Evolutionary conservation across 2,888 invertebrate species (phyloP), one percentile per base, ranked within the genome.

Genomic region (Octonoba sinensis): DNA sequence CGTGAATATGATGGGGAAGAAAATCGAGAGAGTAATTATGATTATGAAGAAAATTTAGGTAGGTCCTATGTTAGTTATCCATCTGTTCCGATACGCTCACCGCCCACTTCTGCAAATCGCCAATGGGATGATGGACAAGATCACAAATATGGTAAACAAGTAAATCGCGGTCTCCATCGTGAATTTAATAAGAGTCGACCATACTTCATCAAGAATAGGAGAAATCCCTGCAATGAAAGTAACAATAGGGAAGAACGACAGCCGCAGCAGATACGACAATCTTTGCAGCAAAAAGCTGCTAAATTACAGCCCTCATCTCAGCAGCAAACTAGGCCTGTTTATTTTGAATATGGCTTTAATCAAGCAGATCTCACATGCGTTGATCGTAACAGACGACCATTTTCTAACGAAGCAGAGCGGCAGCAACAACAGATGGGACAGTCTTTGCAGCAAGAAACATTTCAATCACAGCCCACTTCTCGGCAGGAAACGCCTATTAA

Each of bases 111-210:
- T 24, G 22, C 13, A 22, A 75, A 12, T 46, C 27, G 1, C 51
- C 59, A 47, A 1, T 67, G 59, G 60, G 22, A 59, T 20, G 67
- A 69, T 13, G 47, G 4, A 8, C 15, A 56, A 15, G 66, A 65
- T 57, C 65, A 67, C 51, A 49, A 59, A 46, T 15, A 67, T 18
- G 49, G 56, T 1, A 49, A 49, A 22, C 54, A n/a, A 20, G 69
- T 56, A n/a, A 74, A 81, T 44, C 67, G 69, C 2, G 69, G 69
- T 20, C 36, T 15, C 4, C 64, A 64, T 36, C 49, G 56, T 11
- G 64, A 74, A 47, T 49, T 54, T 46, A 49, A 24, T 44, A 44
- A 36, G 22, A 36, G 18, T 11, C 69, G 18, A 47, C 18, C 44
- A 44, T 49, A n/a, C 1, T 20, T 1, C 56, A 6, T 44, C 3